A percentile compares a stretch with the other conserved stretches of the same genome.
Conservation (phyloP, 2,113 vertebrate genomes). For the Hoplias malabaricus region DNA sequence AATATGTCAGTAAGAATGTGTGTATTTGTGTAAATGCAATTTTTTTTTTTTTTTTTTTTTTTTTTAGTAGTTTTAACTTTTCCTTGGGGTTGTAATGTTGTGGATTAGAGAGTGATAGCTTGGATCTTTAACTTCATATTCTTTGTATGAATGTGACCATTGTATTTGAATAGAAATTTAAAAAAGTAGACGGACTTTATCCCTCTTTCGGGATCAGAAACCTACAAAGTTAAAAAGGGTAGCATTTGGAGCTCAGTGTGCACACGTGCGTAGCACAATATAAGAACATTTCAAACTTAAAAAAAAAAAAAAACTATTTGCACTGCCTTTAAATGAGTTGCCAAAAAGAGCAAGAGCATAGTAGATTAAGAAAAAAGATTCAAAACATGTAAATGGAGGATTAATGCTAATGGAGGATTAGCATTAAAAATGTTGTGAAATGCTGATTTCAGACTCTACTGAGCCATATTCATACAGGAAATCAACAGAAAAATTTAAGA, state of each 20-base stretch:
- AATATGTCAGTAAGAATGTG: conserved; percentile 73
- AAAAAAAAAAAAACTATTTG: conserved; percentile 69
- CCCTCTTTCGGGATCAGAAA: conserved; percentile 64
- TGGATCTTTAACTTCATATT: conserved; percentile 10
- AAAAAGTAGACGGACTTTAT: conserved; percentile 18
- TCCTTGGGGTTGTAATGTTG: conserved; percentile 61
- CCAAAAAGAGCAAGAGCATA: conserved; percentile 49
- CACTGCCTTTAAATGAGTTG: conserved; percentile 66
- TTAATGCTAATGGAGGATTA: no score
- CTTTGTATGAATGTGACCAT: conserved; percentile 44
- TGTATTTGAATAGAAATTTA: conserved; percentile 48
- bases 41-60: background rate
- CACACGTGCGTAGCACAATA: conserved; percentile 70
- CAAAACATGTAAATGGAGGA: conserved; percentile 18
- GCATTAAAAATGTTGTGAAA: background rate
- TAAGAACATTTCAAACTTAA: conserved; percentile 64
- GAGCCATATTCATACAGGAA: conserved; percentile 72
- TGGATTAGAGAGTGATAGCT: conserved; percentile 53
- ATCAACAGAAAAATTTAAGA: no score
- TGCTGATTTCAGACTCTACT: conserved; percentile 50
- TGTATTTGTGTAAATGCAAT: conserved; percentile 66
- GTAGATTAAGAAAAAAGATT: conserved; percentile 6
- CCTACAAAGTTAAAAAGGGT: no score
- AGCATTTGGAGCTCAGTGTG: conserved; percentile 47
- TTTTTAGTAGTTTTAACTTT: conserved; percentile 64